Evolutionary conservation across 2,113 vertebrate species (phyloP), one percentile per base, ranked within the genome.

Genomic region (Lycocorax pyrrhopterus): DNA sequence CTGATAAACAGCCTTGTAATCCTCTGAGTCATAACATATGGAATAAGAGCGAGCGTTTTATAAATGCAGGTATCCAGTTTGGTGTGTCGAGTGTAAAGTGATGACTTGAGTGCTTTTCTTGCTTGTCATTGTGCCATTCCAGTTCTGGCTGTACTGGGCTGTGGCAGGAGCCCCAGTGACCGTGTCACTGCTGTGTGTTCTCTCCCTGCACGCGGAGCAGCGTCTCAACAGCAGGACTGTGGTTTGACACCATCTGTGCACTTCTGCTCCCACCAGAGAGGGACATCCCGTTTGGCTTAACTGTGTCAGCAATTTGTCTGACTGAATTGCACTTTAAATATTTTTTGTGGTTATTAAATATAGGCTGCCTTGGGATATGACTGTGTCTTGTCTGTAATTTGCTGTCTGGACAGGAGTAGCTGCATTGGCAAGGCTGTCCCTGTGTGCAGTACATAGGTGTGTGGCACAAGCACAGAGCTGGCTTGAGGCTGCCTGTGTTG

Each of bases 1-100:
- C 73, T 94, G 87, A 76, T 92, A 78, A 91, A 89, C 72, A 78
- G 89, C 62, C 41, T 84, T 49, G 60, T 93, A 92, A 60, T 67
- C 20, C 68, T 93, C 68, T 49, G 90, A 90, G 88, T 95, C 80
- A 68, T 67, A 71, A 74, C 55, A 30, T 30, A 49, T 30, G 69
- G 66, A 93, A 56, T 62, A 76, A 69, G 71, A 80, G 68, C 4
- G 33, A 93, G 75, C 1, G 0, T 90, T 92, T 86, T 77, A 39
- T 55, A 47, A 84, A 84, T 51, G 83, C 68, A 59, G 68, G 30
- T 75, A 71, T 59, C 52, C 68, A 44, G 0, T 89, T 81, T 52
- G 33, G 47, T 91, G 39, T 74, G 21, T 88, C 1, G 12, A 66
- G 44, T 87, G 27, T 22, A 43, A 88, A 84, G 68, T 29, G 64